Evolutionary conservation across 1,140 invertebrate species (phyloP), one percentile per base, ranked within the genome.

Genomic region (Pseudomyrmex pallidus): DNA sequence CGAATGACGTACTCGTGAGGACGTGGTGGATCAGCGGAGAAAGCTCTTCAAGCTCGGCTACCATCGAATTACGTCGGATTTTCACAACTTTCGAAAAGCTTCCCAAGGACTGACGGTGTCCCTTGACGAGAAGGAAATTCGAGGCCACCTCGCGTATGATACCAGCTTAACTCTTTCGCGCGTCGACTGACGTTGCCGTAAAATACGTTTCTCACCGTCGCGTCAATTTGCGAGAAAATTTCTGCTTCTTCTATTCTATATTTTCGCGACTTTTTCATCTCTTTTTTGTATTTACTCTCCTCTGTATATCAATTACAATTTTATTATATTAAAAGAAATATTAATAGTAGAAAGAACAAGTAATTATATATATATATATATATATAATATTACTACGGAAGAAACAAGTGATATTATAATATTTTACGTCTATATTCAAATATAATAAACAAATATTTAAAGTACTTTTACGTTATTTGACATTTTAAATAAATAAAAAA

Each of bases 1-100:
- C 62, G 20, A 86, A 15, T 50, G 70, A 78, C 52, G 74, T 56
- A 73, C 48, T 50, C 22, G 67, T 59, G 74, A 87, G 76, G 63
- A 87, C 67, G 48, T 17, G 61, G 54, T 48, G 66, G 80, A 46
- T 50, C 67, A 70, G 25, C 67, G 46, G 35, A 22, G 67, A 87
- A 84, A 87, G 72, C 73, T 77, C 85, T 83, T 78, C 63, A 78
- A 87, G 66, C 85, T 62, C 20, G 63, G 22, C 64, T 72, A 86
- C 66, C 85, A 76, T 87, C 72, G 73, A 87, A 87, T 87, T 86
- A 87, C 80, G 59, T 54, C 12, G 66, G 80, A 87, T 87, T 87
- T 84, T 84, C 80, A 54, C 54, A 48, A 80, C 54, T 80, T 78
- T 80, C 66, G n/a, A 70, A 72, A 59, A 80, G 54, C 54, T 80